Evolutionary conservation across 1,140 invertebrate species (phyloP), one percentile per base, ranked within the genome.

Genomic region (Choristoneura fumiferana): DNA sequence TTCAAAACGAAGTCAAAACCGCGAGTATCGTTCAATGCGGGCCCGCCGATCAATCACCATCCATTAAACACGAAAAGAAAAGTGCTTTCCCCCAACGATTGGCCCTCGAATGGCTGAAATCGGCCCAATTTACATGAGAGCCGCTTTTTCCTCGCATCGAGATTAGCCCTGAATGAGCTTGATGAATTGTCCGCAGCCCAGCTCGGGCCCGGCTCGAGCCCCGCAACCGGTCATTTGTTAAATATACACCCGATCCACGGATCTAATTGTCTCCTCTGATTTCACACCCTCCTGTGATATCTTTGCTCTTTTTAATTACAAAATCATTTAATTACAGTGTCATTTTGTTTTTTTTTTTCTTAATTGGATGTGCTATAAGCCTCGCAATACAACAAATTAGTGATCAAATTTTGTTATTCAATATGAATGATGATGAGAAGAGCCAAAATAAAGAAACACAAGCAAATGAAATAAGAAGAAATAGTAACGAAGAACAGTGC

Each of bases 181-280:
- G 86, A 89, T 89, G 86, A 89, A 89, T 89, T 80, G 84, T 82
- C 77, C 75, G 66, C 75, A 65, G 77, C 75, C 22, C n/a, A n/a
- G n/a, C n/a, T 74, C 78, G 71, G 73, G 68, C 65, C 65, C 66
- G 69, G 58, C 69, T 29, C 58, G 65, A n/a, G 61, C 62, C 64
- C 64, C 55, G 55, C 66, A 70, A 78, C 58, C 81, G 83, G 81
- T 86, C 86, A 89, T 89, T 87, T 89, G 86, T 89, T 89, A 89
- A 89, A 89, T 87, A 89, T 85, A 89, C 86, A 86, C 78, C 77
- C 81, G 81, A 87, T 86, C 82, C 81, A 74, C 66, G 78, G 81
- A 87, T 87, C 80, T 86, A 89, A 89, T 87, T 89, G 86, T 89
- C 84, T 89, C 67, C 84, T 89, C 86, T 89, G 82, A 87, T 89